Conservation (phyloP, 1,140 invertebrate species). For the Drosophila teissieri region DNA sequence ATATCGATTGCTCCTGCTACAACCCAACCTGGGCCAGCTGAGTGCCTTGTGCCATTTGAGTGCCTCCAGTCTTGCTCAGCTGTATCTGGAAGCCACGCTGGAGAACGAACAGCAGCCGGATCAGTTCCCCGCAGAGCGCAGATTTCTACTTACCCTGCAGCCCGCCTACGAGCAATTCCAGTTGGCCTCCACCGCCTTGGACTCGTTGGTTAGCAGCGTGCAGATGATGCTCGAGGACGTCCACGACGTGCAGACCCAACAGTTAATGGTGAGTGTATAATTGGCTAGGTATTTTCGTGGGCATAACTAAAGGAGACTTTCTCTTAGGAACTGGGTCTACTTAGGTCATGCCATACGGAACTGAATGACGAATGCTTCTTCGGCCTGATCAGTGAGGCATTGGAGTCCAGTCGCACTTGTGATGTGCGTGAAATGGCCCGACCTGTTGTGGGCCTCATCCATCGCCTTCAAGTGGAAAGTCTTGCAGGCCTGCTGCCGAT, state of each 20-base stretch:
- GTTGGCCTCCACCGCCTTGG: constrained; percentile 15
- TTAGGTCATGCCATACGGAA: constrained; percentile 21
- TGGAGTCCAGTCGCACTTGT: constrained; percentile 38
- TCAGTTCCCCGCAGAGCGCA: constrained; percentile 10
- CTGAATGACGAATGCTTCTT: constrained; percentile 56
- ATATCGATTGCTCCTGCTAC: constrained; percentile 42
- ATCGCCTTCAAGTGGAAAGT: constrained; percentile 37
- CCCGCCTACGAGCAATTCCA: constrained; percentile 49
- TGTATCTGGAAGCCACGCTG: constrained; percentile 24
- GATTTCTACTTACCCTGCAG: constrained; percentile 45
- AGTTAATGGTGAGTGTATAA: constrained; percentile 40
- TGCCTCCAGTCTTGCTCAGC: constrained; percentile 11
- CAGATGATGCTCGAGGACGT: constrained; percentile 52
- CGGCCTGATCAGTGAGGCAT: constrained; percentile 42
- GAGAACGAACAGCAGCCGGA: constrained; percentile 1
- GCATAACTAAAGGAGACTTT: not conserved
- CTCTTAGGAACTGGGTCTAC: constrained; percentile 34
- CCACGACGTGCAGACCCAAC: constrained; percentile 39
- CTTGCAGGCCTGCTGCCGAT: constrained; percentile 40
- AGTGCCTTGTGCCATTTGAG: constrained; percentile 28
- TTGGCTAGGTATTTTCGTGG: not conserved
- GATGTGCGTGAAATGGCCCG: constrained; percentile 48
- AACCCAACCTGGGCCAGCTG: constrained; percentile 42
- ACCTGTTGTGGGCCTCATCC: constrained; percentile 40
- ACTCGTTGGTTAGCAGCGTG: constrained; percentile 20